phyloP scores from a whole-genome alignment of 37 sponge, comb jelly and placozoan genomes.

The Tethya wilhelma region DNA sequence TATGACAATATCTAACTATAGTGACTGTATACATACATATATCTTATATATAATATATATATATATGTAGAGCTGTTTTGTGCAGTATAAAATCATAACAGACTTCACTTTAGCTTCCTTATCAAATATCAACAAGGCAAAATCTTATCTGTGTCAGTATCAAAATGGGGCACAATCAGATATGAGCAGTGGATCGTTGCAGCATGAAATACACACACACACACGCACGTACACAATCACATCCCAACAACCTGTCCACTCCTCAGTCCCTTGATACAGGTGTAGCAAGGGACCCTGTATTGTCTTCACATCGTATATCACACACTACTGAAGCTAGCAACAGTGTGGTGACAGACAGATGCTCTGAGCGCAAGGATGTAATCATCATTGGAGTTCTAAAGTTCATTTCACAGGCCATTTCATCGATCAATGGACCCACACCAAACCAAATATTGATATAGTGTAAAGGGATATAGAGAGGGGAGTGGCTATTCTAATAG shows the following conservation, averaged over 20 bases:
- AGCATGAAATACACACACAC: not conserved
- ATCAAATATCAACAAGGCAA: too few relatives aligned
- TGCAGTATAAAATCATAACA: too few relatives aligned
- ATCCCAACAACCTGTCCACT: not conserved
- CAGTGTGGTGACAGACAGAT: not conserved
- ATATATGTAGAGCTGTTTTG: too few relatives aligned
- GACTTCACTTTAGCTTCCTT: too few relatives aligned
- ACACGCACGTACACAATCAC: not conserved
- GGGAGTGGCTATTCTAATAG: not conserved
- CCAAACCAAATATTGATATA: not conserved
- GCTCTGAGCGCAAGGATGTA: slow-evolving; percentile 45
- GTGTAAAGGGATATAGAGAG: not conserved
- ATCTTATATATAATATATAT: too few relatives aligned
- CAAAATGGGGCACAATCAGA: too few relatives aligned
- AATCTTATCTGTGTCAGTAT: too few relatives aligned
- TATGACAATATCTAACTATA: too few relatives aligned
- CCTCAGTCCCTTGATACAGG: not conserved
- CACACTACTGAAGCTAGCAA: too few relatives aligned
- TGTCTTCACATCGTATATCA: slow-evolving; percentile 24
- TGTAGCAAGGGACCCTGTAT: not conserved
- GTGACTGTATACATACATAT: too few relatives aligned
- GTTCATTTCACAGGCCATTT: not conserved
- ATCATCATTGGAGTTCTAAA: slow-evolving; percentile 15
- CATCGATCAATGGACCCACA: not conserved
- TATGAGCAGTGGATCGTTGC: not conserved